Percentiles rank a stretch among this genome's conserved stretches.
Conservation (phyloP, 2,888 invertebrate species). For the Balanococcus diminutus region DNA sequence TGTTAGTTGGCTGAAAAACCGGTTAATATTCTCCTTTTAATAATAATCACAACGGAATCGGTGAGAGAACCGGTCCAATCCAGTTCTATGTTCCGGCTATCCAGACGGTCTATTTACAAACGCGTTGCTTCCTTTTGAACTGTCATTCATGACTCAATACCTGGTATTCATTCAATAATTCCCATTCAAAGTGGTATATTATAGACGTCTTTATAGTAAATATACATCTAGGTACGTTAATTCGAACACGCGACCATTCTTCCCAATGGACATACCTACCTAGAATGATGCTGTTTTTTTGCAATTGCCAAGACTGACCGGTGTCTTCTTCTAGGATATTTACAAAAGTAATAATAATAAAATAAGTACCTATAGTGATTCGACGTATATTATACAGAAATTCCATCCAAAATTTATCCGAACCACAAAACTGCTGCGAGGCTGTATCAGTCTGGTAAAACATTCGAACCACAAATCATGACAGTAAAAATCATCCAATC, state of each 20-base stretch:
- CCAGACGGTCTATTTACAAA: conserved; percentile 53
- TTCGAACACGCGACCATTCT: conserved; percentile 31
- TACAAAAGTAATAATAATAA: no score
- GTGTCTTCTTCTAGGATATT: no score
- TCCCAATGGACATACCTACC: neutral
- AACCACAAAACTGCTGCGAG: conserved; percentile 9
- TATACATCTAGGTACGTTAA: neutral
- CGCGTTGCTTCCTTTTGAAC: conserved; percentile 48
- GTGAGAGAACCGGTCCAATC: conserved; percentile 54
- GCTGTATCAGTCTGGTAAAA: neutral
- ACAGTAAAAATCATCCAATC: conserved; percentile 42
- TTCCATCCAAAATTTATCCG: neutral
- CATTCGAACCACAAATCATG: conserved; percentile 49
- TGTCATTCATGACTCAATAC: conserved; percentile 55
- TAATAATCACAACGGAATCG: conserved; percentile 48
- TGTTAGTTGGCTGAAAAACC: conserved; percentile 53
- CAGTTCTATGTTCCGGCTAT: conserved; percentile 50
- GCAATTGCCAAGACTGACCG: neutral
- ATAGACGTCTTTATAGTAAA: conserved; percentile 41
- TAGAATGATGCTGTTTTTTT: neutral
- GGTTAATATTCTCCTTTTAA: conserved; percentile 52
- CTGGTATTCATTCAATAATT: conserved; percentile 47
- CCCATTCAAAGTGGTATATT: conserved; percentile 40
- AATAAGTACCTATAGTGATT: no score
- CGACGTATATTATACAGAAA: no score